Evolutionary conservation across 2,797 vertebrate genomes (phyloP).

Genomic region (Delichon dasypus): DNA sequence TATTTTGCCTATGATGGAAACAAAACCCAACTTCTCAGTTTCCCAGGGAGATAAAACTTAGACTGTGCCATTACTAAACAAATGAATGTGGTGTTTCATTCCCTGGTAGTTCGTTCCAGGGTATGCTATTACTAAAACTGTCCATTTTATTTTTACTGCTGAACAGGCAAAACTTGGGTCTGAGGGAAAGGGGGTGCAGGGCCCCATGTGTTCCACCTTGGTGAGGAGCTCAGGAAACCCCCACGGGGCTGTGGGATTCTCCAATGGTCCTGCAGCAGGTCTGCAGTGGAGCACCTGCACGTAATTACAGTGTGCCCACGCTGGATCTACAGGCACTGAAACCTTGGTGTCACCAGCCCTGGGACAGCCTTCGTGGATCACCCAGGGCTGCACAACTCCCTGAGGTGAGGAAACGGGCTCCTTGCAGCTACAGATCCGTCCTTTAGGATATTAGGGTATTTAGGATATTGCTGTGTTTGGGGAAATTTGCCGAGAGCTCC

Average conservation of each 20-base stretch:
- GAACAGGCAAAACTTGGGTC: background rate
- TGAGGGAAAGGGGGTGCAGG: background rate
- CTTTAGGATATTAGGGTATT: background rate
- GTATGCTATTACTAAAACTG: background rate
- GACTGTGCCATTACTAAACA: background rate
- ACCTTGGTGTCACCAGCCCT: background rate
- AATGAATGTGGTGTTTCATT: background rate
- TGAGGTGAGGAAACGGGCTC: background rate
- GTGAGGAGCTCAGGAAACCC: background rate
- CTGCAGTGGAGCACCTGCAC: background rate
- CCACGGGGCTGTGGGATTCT: accelerated
- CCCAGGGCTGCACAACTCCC: background rate
- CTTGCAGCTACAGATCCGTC: accelerated
- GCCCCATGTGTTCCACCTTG: accelerated
- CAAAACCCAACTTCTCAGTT: background rate
- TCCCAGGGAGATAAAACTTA: background rate
- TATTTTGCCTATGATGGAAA: background rate
- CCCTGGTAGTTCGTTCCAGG: background rate
- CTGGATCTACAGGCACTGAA: background rate
- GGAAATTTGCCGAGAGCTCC: background rate
- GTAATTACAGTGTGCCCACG: accelerated
- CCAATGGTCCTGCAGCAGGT: background rate
- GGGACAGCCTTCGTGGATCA: background rate
- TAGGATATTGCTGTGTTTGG: background rate
- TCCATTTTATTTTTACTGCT: background rate